Evolutionary conservation across 1,140 invertebrate genomes (phyloP), one percentile per base, ranked within the genome.

Genomic region (Piezodorus guildinii): DNA sequence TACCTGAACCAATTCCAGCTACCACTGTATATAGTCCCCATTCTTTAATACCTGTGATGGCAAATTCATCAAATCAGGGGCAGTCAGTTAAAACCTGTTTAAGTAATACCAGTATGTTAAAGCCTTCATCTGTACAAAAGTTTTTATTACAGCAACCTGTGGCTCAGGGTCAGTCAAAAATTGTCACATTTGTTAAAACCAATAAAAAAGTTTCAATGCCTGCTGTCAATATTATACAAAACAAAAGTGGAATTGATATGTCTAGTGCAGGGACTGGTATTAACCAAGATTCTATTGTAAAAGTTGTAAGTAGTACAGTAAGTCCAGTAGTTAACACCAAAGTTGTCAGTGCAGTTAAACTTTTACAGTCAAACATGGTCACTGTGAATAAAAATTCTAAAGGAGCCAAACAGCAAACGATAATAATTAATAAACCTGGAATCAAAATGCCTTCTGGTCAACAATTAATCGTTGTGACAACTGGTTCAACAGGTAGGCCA

Each of bases 161-260:
- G 8, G 69, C 71, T 14, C 52, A 60, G 59, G 67, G 64, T 6
- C 59, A 73, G 70, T 86, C 89, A 1, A 91, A 95, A 72, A 91
- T 94, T 65, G 87, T 95, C 4, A 94, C 91, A 2, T 77, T 96
- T 14, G 85, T 96, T 0, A 96, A 96, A 75, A 93, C 91, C 0
- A 85, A 86, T n/a, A 88, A 90, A 65, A 90, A 91, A n/a, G 88
- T 94, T 84, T 84, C 85, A 17, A 71, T 79, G 62, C 77, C 78
- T 1, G 83, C 83, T 71, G 76, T 82, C 27, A 82, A 76, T 64
- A 68, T 83, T 6, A 78, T 83, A 17, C 81, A 81, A 59, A 76
- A 80, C 15, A 83, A 83, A 67, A 71, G 75, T 34, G 74, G 77
- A 1, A 72, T 72, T 45, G 71, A 71, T 56, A 67, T 77, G 49